These are phyloP conservation scores for Xestobium rufovillosum DNA, from an alignment of 2,888 invertebrate species.

Conservation along the genomic window DNA sequence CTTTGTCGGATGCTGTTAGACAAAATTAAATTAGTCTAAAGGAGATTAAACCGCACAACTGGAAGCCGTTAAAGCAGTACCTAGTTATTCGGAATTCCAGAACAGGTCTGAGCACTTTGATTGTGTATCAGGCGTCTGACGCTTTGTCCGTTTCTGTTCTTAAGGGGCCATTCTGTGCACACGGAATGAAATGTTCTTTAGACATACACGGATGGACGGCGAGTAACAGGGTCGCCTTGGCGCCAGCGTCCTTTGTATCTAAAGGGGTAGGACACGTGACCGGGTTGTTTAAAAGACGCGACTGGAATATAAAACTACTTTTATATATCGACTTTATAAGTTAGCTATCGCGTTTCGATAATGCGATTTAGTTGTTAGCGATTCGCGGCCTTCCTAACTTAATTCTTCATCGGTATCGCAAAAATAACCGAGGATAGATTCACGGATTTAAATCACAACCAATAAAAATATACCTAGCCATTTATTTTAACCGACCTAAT, in stretches of 20 bases:
- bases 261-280: slow-evolving; percentile 15
- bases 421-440: too few relatives aligned
- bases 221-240: slow-evolving; percentile 1
- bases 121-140: slow-evolving; percentile 22
- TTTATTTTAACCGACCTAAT: too few relatives aligned
- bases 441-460: too few relatives aligned
- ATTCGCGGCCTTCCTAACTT: too few relatives aligned
- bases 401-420: too few relatives aligned
- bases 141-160: slow-evolving; percentile 22
- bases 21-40: too few relatives aligned
- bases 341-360: slow-evolving; percentile 15
- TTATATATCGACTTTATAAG: slow-evolving; percentile 16
- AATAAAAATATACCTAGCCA: too few relatives aligned
- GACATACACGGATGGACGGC: slow-evolving; percentile 9
- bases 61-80: too few relatives aligned
- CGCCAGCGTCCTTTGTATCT: slow-evolving; percentile 14
- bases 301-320: slow-evolving; percentile 11
- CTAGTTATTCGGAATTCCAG: slow-evolving; percentile 21
- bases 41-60: too few relatives aligned
- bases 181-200: slow-evolving; percentile 13
- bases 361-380: slow-evolving; percentile 17
- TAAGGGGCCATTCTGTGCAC: slow-evolving; percentile 6
- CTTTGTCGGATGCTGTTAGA: too few relatives aligned
- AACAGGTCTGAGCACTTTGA: slow-evolving; percentile 18
- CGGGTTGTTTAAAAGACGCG: slow-evolving; percentile 11